A percentile compares a stretch with the other conserved stretches of the same genome.
Evolutionary conservation across 2,888 invertebrate species (phyloP).

Genomic region (Chrysolina oricalcia): DNA sequence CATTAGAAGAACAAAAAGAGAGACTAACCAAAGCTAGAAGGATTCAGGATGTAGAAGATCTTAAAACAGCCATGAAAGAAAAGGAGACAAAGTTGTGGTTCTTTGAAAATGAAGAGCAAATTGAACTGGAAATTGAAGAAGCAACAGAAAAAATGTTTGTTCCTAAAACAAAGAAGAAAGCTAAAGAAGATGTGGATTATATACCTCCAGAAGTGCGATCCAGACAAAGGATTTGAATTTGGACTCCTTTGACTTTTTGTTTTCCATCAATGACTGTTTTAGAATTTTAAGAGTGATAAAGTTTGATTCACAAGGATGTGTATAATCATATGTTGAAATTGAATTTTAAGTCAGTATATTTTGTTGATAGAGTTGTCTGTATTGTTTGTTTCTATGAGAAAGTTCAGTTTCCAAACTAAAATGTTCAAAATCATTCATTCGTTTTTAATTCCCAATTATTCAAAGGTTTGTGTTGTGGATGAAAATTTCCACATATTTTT

Average conservation of each 20-base stretch:
- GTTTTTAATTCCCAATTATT: too few species aligned
- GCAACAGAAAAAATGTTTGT: conserved; percentile 68
- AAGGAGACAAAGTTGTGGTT: conserved; percentile 83
- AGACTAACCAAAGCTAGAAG: conserved; percentile 72
- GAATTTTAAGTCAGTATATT: too few species aligned
- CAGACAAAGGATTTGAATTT: conserved; percentile 37
- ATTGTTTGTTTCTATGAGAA: too few species aligned
- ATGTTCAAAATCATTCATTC: too few species aligned
- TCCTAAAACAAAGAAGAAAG: conserved; percentile 62
- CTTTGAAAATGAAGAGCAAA: conserved; percentile 86
- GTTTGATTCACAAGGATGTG: too few species aligned
- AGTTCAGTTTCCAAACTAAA: too few species aligned
- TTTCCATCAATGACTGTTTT: too few species aligned
- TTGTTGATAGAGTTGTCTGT: too few species aligned
- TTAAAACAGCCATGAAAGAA: conserved; percentile 75
- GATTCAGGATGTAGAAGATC: conserved; percentile 75
- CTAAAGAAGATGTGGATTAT: conserved; percentile 77
- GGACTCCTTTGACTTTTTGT: background rate
- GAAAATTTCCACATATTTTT: too few species aligned
- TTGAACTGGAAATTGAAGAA: conserved; percentile 81
- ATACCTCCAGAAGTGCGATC: conserved; percentile 80
- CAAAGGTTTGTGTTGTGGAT: too few species aligned
- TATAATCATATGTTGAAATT: too few species aligned
- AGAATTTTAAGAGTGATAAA: too few species aligned
- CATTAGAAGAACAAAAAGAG: conserved; percentile 76